These are phyloP conservation scores for Urophycis tenuis DNA, from an alignment of 2,797 vertebrate genomes.

Conservation along the genomic window DNA sequence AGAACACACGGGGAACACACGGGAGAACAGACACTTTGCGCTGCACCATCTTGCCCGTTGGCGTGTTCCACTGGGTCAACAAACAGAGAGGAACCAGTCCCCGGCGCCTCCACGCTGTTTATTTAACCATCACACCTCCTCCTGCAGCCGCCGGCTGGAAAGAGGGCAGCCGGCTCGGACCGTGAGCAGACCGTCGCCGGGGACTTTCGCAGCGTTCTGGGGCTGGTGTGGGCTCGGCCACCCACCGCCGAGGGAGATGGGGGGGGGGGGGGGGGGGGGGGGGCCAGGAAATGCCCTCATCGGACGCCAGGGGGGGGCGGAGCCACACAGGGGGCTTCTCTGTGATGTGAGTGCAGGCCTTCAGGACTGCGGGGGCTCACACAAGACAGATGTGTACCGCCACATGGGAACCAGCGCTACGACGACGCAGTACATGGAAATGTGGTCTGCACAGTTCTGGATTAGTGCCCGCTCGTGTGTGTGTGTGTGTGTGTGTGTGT, in stretches of 20 bases:
- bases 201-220: conserved; percentile 52
- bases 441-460: conserved; percentile 50
- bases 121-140: conserved; percentile 53
- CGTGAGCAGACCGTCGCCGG: conserved; percentile 51
- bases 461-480: conserved; percentile 31
- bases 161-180: conserved; percentile 44
- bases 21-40: background rate
- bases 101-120: conserved; percentile 43
- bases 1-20: too few species aligned
- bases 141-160: conserved; percentile 36
- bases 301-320: conserved; percentile 52
- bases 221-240: conserved; percentile 53
- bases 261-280: conserved; percentile 32
- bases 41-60: conserved; percentile 50
- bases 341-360: conserved; percentile 51
- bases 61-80: conserved; percentile 50
- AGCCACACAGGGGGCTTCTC: conserved; percentile 59
- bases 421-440: conserved; percentile 35
- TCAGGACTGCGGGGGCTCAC: conserved; percentile 52
- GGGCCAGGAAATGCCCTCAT: conserved; percentile 66
- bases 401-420: conserved; percentile 50
- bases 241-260: conserved; percentile 51
- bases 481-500: background rate
- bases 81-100: conserved; percentile 44
- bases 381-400: conserved; percentile 64